Conservation (phyloP, 2,797 vertebrate genomes). For the Peromyscus melanophrys region DNA sequence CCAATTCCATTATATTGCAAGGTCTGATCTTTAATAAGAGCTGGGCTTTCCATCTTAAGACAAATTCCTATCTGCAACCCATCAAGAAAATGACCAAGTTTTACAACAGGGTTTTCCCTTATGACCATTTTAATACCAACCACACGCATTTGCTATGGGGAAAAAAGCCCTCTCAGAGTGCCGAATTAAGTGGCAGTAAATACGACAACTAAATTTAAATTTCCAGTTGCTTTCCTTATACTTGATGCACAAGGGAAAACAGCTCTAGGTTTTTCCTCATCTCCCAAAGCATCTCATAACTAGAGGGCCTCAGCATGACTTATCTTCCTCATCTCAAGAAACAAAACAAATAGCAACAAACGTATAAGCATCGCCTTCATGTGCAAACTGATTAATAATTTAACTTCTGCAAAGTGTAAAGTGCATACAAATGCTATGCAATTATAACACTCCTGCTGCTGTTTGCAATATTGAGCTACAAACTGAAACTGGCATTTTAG, state of each 20-base stretch:
- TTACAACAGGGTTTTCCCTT: slow-evolving; percentile 7
- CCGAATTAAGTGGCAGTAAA: slow-evolving; percentile 34
- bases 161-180: neutral
- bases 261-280: neutral
- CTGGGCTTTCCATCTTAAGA: neutral
- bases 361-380: slow-evolving; percentile 39
- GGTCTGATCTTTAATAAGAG: neutral
- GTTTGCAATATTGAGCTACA: slow-evolving; percentile 63
- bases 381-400: slow-evolving; percentile 81
- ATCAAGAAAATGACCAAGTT: slow-evolving; percentile 43
- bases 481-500: slow-evolving; percentile 62
- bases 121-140: slow-evolving; percentile 42
- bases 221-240: slow-evolving; percentile 43
- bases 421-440: slow-evolving; percentile 78
- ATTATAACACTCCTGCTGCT: slow-evolving; percentile 61
- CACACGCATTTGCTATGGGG: slow-evolving; percentile 5
- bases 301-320: neutral
- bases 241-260: neutral
- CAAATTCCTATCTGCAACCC: slow-evolving; percentile 33
- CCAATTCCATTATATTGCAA: slow-evolving; percentile 3
- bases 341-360: neutral
- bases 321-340: slow-evolving; percentile 33
- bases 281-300: neutral
- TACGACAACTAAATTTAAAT: slow-evolving; percentile 21
- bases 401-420: slow-evolving; percentile 80